phyloP scores from a whole-genome alignment of 2,797 vertebrate genomes.

The Cichlasoma orientale region DNA sequence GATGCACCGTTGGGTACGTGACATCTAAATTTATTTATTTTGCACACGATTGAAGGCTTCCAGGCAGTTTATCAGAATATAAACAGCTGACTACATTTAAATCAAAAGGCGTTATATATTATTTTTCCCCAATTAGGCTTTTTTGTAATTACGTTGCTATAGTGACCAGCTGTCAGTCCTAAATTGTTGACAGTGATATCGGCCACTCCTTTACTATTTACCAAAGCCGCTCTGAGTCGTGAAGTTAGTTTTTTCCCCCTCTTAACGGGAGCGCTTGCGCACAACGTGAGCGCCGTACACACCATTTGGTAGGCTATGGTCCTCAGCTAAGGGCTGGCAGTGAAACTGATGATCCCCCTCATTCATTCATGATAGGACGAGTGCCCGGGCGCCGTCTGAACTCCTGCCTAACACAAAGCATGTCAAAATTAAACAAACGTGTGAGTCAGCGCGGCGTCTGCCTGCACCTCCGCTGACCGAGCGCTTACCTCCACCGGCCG shows the following conservation, averaged over 20 bases:
- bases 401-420: slow-evolving; percentile 41
- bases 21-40: neutral
- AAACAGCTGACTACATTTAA: neutral
- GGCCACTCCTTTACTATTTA: neutral
- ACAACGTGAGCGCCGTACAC: slow-evolving; percentile 58
- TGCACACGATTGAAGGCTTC: neutral
- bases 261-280: slow-evolving; percentile 70
- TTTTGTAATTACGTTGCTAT: neutral
- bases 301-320: slow-evolving; percentile 58
- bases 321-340: slow-evolving; percentile 55
- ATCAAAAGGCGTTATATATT: neutral
- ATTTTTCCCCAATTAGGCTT: neutral
- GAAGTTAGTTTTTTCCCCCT: slow-evolving; percentile 56
- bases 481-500: slow-evolving; percentile 76
- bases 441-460: slow-evolving; percentile 28
- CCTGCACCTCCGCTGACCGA: slow-evolving; percentile 31
- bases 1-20: neutral
- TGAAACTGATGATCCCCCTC: slow-evolving; percentile 51
- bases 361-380: slow-evolving; percentile 60
- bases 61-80: neutral
- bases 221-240: slow-evolving; percentile 17
- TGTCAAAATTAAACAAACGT: slow-evolving; percentile 21
- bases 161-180: neutral
- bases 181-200: neutral
- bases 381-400: slow-evolving; percentile 30